Conservation (phyloP, 37 sponge, comb jelly and placozoan species). For the Amphimedon queenslandica region DNA sequence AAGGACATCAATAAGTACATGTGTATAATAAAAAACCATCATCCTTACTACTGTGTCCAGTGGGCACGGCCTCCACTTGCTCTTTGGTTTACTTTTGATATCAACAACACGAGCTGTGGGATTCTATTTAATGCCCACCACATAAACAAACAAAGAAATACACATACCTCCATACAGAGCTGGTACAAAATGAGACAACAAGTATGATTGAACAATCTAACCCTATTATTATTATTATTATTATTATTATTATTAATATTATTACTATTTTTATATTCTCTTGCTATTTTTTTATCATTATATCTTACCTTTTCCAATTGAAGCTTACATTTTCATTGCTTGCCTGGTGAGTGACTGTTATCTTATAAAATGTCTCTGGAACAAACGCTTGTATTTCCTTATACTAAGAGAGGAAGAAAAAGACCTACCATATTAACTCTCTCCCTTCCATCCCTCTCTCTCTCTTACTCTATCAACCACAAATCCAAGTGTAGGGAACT, state of each 20-base stretch:
- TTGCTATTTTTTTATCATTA: too few relatives aligned
- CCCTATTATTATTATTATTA: constrained; percentile 32
- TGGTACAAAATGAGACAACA: constrained; percentile 83
- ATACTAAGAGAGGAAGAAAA: constrained; percentile 45
- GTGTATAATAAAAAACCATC: too few relatives aligned
- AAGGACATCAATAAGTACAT: too few relatives aligned
- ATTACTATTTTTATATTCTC: too few relatives aligned
- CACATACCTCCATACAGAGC: constrained; percentile 77
- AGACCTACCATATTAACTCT: not conserved
- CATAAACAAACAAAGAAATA: not conserved
- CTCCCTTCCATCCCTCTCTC: too few relatives aligned
- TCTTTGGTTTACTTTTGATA: constrained; percentile 58
- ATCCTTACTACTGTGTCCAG: constrained; percentile 93
- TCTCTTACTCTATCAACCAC: constrained; percentile 91
- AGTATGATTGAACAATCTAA: constrained; percentile 76
- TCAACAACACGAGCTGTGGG: constrained; percentile 72
- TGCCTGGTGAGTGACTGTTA: constrained; percentile 73
- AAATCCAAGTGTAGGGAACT: constrained; percentile 99
- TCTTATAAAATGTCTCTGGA: constrained; percentile 90
- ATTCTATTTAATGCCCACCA: constrained; percentile 27
- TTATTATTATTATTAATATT: not conserved
- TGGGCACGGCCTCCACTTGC: constrained; percentile 95
- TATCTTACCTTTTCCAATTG: constrained; percentile 78
- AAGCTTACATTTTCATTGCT: constrained; percentile 65
- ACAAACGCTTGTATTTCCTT: constrained; percentile 88